These are phyloP conservation scores for Cartodere bifasciata DNA, from an alignment of 2,888 invertebrate genomes.

Conservation along the genomic window DNA sequence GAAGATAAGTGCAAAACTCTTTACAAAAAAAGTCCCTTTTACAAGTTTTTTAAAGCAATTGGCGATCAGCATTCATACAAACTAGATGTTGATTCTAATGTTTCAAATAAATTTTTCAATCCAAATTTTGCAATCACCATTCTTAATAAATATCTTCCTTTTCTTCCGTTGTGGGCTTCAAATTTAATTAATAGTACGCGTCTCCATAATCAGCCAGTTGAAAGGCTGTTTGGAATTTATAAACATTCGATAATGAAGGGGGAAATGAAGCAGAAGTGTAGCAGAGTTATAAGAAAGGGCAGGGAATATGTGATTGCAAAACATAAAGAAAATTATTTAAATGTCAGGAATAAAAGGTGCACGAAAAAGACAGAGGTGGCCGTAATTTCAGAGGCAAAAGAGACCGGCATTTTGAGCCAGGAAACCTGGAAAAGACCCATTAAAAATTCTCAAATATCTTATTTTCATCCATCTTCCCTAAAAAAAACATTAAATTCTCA, in stretches of 20 bases:
- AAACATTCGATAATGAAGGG: background rate
- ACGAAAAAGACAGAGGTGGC: background rate
- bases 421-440: no score
- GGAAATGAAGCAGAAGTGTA: slow-evolving; percentile 1
- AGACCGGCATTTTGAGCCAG: no score
- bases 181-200: background rate
- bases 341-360: slow-evolving; percentile 1
- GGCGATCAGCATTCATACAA: no score
- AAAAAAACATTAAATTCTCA: no score
- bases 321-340: slow-evolving; percentile 2
- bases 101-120: no score
- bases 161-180: slow-evolving; percentile 3
- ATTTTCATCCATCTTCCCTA: no score
- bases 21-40: no score
- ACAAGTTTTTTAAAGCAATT: no score
- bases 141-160: slow-evolving; percentile 3
- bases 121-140: no score
- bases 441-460: no score
- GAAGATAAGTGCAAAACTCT: no score
- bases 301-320: background rate
- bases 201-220: slow-evolving; percentile 2
- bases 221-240: slow-evolving; percentile 3
- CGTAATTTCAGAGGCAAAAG: background rate
- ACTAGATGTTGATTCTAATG: no score
- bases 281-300: background rate